Percentiles rank a stretch among this genome's conserved stretches.
Evolutionary conservation across 92 coral and sea anemone genomes (phyloP).

Genomic region (Porites rus): DNA sequence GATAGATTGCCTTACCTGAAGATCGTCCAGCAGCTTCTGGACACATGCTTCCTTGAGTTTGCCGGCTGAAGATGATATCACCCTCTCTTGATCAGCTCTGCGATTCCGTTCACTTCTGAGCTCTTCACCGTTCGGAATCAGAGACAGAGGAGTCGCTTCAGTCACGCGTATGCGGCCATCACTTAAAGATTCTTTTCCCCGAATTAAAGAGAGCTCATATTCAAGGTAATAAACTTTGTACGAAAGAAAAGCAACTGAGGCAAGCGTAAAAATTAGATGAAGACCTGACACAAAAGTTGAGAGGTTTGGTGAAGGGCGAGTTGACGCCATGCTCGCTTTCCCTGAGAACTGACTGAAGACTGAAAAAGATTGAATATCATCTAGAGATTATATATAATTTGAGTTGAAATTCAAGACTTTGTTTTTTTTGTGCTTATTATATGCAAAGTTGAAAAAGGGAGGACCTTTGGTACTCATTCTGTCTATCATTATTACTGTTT

Average conservation of each 20-base stretch:
- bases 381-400: not conserved
- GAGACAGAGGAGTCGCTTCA: not conserved
- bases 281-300: not conserved
- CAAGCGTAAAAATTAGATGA: slow-evolving; percentile 11
- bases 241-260: slow-evolving; percentile 1
- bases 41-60: not conserved
- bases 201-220: slow-evolving; percentile 12
- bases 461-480: no score
- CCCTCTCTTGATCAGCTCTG: not conserved
- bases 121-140: not conserved
- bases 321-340: not conserved
- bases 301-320: not conserved
- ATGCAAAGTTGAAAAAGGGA: no score
- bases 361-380: not conserved
- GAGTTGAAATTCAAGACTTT: not conserved
- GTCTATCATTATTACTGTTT: no score
- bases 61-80: not conserved
- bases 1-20: not conserved
- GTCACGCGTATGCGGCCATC: not conserved
- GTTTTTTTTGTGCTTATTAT: not conserved
- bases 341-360: not conserved
- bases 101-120: not conserved
- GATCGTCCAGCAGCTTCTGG: not conserved
- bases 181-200: not conserved
- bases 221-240: slow-evolving; percentile 19